Percentiles rank a stretch among this genome's conserved stretches.
Evolutionary conservation across 2,888 invertebrate species (phyloP).

Genomic region (Acanthosepion esculentum): DNA sequence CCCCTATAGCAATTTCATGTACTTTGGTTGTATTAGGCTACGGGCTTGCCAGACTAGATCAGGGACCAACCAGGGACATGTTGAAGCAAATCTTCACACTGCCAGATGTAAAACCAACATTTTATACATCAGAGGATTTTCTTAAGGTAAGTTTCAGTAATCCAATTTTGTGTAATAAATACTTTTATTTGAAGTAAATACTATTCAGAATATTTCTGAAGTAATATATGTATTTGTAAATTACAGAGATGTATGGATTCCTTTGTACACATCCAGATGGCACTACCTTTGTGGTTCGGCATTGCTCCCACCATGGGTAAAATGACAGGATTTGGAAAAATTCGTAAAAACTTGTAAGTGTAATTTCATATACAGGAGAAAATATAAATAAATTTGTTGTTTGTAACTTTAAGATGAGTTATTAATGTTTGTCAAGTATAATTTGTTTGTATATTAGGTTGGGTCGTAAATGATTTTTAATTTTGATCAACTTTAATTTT

Average conservation of each 20-base stretch:
- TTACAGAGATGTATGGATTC: conserved; percentile 62
- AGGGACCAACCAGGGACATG: conserved; percentile 59
- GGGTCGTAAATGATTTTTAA: no score
- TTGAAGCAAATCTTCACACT: conserved; percentile 52
- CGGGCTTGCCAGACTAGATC: conserved; percentile 63
- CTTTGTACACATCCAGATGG: conserved; percentile 62
- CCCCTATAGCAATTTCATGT: conserved; percentile 61
- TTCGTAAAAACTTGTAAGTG: conserved; percentile 66
- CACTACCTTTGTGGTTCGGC: conserved; percentile 67
- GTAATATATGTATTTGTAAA: background rate
- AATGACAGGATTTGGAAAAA: conserved; percentile 63
- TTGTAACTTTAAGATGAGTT: no score
- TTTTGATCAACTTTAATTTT: no score
- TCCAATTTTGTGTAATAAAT: background rate
- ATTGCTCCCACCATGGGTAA: conserved; percentile 68
- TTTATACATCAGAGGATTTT: conserved; percentile 43
- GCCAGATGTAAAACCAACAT: conserved; percentile 37
- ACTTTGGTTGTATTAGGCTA: conserved; percentile 65
- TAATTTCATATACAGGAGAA: background rate
- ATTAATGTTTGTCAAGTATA: no score
- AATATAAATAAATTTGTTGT: no score
- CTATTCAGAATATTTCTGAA: no score
- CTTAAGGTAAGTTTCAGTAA: conserved; percentile 37
- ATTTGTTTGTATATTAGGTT: no score
- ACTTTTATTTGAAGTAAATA: no score